A percentile compares a stretch with the other conserved stretches of the same genome.
Evolutionary conservation across 1,140 invertebrate genomes (phyloP).

Genomic region (Drosophila pachea): DNA sequence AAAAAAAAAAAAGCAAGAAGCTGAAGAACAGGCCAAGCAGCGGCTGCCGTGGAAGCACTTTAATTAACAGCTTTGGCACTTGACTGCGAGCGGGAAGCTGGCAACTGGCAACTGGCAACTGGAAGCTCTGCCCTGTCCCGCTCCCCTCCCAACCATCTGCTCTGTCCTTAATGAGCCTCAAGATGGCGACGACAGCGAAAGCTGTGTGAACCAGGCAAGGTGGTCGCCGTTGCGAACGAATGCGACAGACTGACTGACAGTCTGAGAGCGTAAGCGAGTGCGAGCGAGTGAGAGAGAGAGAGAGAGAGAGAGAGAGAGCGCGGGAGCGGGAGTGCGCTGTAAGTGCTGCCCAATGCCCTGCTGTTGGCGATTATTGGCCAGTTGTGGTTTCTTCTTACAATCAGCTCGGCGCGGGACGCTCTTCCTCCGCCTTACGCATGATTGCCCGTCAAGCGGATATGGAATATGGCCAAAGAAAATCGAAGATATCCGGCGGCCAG

Average conservation of each 20-base stretch:
- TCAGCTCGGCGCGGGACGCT: constrained; percentile 6
- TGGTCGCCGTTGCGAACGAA: background rate
- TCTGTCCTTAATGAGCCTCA: constrained; percentile 32
- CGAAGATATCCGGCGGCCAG: constrained; percentile 67
- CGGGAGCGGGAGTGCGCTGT: background rate
- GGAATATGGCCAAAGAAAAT: constrained; percentile 60
- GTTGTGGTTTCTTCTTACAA: constrained; percentile 48
- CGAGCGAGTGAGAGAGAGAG: background rate
- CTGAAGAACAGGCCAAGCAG: constrained; percentile 7
- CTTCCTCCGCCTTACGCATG: constrained; percentile 32
- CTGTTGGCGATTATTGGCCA: constrained; percentile 37
- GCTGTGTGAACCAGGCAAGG: constrained; percentile 38
- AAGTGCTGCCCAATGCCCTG: constrained; percentile 25
- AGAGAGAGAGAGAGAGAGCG: background rate
- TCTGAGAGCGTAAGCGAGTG: background rate
- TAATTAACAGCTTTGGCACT: constrained; percentile 61
- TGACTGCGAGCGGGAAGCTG: constrained; percentile 7
- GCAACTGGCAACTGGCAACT: background rate
- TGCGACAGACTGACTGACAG: background rate
- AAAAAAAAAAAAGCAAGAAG: constrained; percentile 22
- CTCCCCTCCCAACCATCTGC: background rate
- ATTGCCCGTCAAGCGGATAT: constrained; percentile 59
- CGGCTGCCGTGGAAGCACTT: constrained; percentile 41
- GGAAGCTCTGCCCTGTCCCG: background rate
- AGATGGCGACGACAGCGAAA: constrained; percentile 37